Evolutionary conservation across 2,113 vertebrate species (phyloP).

Genomic region (Merops nubicus): DNA sequence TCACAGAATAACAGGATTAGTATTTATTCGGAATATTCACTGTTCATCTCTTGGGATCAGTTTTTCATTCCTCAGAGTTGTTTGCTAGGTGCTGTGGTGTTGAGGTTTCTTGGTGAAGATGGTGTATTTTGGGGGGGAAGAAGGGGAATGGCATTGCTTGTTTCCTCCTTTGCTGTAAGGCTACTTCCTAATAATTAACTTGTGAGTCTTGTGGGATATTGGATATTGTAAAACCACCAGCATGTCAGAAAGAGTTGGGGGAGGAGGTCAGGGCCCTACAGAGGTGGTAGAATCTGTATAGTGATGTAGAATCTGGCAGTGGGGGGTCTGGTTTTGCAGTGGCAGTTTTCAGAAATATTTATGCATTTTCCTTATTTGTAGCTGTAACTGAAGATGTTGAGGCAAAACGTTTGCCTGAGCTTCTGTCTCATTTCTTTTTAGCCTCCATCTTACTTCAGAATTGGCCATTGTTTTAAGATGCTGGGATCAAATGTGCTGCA

Average conservation of each 20-base stretch:
- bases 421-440: neutral
- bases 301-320: too few species aligned
- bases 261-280: fast-evolving
- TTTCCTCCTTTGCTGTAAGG: neutral
- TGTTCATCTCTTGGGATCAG: neutral
- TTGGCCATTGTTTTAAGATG: fast-evolving
- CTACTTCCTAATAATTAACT: neutral
- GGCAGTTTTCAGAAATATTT: neutral
- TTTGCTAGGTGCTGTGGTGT: neutral
- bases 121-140: too few species aligned
- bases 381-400: neutral
- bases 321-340: neutral
- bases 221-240: neutral
- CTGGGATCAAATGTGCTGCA: neutral
- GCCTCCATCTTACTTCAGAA: neutral
- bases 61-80: neutral
- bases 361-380: neutral
- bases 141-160: neutral
- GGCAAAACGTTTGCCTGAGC: neutral
- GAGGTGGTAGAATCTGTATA: neutral
- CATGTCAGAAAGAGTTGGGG: too few species aligned
- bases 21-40: neutral
- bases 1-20: neutral
- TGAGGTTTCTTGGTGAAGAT: neutral
- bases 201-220: neutral